Conservation (phyloP, 1,140 invertebrate species). For the Drosophila elegans region DNA sequence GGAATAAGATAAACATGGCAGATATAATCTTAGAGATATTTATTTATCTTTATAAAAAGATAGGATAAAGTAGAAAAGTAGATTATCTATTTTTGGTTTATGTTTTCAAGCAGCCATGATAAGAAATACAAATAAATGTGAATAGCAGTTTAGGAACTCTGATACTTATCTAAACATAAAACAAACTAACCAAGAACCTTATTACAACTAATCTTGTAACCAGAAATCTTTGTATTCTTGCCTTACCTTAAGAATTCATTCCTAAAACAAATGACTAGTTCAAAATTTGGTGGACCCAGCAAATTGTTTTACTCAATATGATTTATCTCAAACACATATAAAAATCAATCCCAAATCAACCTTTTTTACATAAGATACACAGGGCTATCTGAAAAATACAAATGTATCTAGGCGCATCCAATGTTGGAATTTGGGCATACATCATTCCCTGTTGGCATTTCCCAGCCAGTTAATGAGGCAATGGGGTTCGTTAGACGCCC, state of each 20-base stretch:
- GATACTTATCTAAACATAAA: too few relatives aligned
- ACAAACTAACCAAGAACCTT: too few relatives aligned
- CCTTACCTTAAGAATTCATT: too few relatives aligned
- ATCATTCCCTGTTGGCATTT: slow-evolving; percentile 10
- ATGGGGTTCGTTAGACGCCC: neutral
- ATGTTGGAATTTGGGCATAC: slow-evolving; percentile 7
- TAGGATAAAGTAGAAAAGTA: neutral
- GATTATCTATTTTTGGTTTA: too few relatives aligned
- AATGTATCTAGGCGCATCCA: neutral
- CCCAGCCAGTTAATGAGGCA: slow-evolving; percentile 24
- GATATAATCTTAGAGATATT: too few relatives aligned
- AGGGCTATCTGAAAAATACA: slow-evolving; percentile 16
- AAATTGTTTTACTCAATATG: neutral
- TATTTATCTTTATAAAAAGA: neutral
- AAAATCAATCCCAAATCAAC: slow-evolving; percentile 1
- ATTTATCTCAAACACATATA: neutral
- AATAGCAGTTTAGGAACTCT: too few relatives aligned
- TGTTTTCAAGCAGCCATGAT: neutral
- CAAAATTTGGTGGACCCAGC: too few relatives aligned
- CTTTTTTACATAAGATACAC: neutral
- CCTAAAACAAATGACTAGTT: too few relatives aligned
- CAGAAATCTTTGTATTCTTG: too few relatives aligned
- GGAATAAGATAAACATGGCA: neutral
- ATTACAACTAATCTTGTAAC: too few relatives aligned
- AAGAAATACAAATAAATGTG: neutral